Evolutionary conservation across 37 sponge, comb jelly and placozoan species (phyloP).

Genomic region (Aplysina aerophoba): DNA sequence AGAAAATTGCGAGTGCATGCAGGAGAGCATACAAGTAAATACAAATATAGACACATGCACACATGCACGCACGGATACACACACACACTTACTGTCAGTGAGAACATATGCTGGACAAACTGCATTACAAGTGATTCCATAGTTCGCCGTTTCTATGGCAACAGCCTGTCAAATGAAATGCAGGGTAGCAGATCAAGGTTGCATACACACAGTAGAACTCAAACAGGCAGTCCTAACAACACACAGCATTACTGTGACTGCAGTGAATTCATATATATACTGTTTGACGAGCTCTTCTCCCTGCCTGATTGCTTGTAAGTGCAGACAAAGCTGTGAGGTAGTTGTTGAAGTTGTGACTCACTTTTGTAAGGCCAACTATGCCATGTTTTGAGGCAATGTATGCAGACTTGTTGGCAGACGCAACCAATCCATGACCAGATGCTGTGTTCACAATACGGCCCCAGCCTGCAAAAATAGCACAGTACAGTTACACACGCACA

Average conservation of each 20-base stretch:
- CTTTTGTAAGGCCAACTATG: conserved; percentile 75
- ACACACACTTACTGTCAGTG: conserved; percentile 62
- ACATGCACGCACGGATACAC: conserved; percentile 15
- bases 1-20: conserved; percentile 20
- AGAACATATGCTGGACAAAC: conserved; percentile 72
- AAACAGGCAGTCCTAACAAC: neutral
- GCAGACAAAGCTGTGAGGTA: too few species aligned
- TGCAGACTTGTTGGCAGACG: conserved; percentile 57
- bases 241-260: too few species aligned
- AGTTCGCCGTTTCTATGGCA: conserved; percentile 68
- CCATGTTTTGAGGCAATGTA: conserved; percentile 74
- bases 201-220: conserved; percentile 2
- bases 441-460: conserved; percentile 77
- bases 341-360: neutral
- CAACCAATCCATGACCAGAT: conserved; percentile 74
- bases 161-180: conserved; percentile 36
- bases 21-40: conserved; percentile 29
- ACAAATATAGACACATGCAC: conserved; percentile 36
- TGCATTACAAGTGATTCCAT: conserved; percentile 71
- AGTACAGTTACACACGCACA: neutral
- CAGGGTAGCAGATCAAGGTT: too few species aligned
- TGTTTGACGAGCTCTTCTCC: too few species aligned
- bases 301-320: too few species aligned
- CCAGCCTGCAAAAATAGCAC: conserved; percentile 68
- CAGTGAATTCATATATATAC: too few species aligned